Percentiles rank a stretch among this genome's conserved stretches.
phyloP scores from a whole-genome alignment of 2,888 invertebrate genomes.

The Stegophylla sp. region DNA sequence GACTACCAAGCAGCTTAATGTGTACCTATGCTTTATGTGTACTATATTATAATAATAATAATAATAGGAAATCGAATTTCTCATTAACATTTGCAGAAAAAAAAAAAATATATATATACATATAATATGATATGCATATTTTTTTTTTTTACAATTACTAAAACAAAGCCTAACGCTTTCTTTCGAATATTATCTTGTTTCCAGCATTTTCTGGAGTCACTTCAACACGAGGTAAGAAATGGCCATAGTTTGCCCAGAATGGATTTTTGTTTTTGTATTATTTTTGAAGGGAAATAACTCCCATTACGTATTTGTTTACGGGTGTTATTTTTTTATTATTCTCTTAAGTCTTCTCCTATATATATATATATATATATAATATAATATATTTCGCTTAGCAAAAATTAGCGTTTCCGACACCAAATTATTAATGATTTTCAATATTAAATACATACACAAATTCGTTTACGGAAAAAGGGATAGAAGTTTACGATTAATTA shows the following conservation, averaged over 20 bases:
- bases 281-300: constrained; percentile 37
- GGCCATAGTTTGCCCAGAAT: constrained; percentile 59
- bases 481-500: constrained; percentile 8
- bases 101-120: constrained; percentile 44
- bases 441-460: neutral
- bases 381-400: constrained; percentile 56
- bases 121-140: constrained; percentile 50
- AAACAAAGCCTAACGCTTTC: constrained; percentile 58
- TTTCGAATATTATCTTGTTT: constrained; percentile 63
- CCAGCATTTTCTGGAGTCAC: constrained; percentile 98
- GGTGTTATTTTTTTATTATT: constrained; percentile 37
- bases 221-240: constrained; percentile 94
- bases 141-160: constrained; percentile 42
- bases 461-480: neutral
- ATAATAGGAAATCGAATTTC: constrained; percentile 32
- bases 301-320: constrained; percentile 47
- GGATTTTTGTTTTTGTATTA: constrained; percentile 58
- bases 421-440: neutral
- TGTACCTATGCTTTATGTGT: constrained; percentile 58
- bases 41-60: constrained; percentile 5
- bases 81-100: constrained; percentile 37
- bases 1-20: constrained; percentile 57
- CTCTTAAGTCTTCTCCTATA: constrained; percentile 42
- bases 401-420: constrained; percentile 9
- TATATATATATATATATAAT: no score